Conservation (phyloP, 2,797 vertebrate genomes). For the Micrastur ruficollis region DNA sequence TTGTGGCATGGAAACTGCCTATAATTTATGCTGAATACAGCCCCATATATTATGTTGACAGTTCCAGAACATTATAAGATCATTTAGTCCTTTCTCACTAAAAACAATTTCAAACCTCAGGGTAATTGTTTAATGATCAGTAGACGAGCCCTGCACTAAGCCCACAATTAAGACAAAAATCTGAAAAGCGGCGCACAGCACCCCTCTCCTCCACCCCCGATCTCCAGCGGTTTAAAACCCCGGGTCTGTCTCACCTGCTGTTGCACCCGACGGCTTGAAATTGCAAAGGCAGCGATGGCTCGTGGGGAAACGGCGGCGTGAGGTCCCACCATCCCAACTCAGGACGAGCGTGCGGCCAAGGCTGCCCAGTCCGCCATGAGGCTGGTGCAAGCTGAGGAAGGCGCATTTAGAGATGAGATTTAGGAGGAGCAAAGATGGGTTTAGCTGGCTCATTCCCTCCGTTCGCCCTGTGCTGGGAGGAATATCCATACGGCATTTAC, state of each 20-base stretch:
- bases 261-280: not conserved
- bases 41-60: conserved; percentile 4
- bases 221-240: not conserved
- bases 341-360: accelerated
- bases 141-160: not conserved
- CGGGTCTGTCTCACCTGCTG: not conserved
- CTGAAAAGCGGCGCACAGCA: accelerated
- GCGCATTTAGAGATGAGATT: not conserved
- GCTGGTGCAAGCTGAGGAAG: not conserved
- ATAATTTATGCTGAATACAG: conserved; percentile 43
- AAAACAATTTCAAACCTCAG: not conserved
- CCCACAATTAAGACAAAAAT: not conserved
- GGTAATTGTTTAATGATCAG: not conserved
- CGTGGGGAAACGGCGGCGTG: accelerated
- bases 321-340: not conserved
- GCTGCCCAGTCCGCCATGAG: not conserved
- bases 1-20: conserved; percentile 52
- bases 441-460: not conserved
- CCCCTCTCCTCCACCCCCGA: not conserved
- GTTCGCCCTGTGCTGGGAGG: not conserved
- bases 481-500: not conserved
- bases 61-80: conserved; percentile 11
- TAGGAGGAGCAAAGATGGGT: not conserved
- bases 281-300: not conserved
- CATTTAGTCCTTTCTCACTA: not conserved